phyloP scores from a whole-genome alignment of 1,140 invertebrate species.

The Drosophila elegans region DNA sequence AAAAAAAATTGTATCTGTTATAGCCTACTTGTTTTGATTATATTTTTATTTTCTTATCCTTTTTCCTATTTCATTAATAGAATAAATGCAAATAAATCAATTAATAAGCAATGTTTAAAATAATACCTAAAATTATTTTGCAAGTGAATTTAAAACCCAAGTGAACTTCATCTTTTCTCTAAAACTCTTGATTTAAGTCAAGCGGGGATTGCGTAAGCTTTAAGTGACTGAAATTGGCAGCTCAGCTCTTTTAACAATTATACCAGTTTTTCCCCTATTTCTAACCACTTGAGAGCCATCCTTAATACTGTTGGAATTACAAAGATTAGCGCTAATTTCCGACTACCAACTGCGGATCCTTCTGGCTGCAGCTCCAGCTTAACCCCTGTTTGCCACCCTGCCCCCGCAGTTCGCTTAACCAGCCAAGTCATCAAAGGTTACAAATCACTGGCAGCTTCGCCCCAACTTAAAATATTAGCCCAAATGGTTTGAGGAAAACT shows the following conservation, averaged over 20 bases:
- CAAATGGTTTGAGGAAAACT: constrained; percentile 48
- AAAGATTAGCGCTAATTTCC: constrained; percentile 65
- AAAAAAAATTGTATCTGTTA: too few species aligned
- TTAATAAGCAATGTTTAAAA: too few species aligned
- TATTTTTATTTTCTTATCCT: too few species aligned
- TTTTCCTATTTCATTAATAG: too few species aligned
- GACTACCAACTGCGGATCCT: constrained; percentile 19
- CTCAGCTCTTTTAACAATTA: constrained; percentile 18
- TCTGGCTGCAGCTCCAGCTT: neutral
- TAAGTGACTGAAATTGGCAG: constrained; percentile 11
- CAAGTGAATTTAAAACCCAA: too few species aligned
- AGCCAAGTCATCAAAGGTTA: constrained; percentile 54
- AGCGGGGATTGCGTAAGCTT: constrained; percentile 1
- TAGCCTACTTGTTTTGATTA: too few species aligned
- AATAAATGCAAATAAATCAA: too few species aligned
- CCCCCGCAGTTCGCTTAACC: constrained; percentile 16
- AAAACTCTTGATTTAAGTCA: neutral
- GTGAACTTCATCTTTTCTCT: too few species aligned
- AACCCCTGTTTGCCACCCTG: neutral
- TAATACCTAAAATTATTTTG: too few species aligned
- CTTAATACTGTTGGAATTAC: constrained; percentile 38
- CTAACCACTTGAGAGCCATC: constrained; percentile 25
- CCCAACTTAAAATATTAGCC: constrained; percentile 67
- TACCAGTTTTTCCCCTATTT: neutral
- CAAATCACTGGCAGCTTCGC: constrained; percentile 47